Base-by-base conservation (phyloP, 2,113 vertebrate species). In the Melanostigma gelatinosum region DNA sequence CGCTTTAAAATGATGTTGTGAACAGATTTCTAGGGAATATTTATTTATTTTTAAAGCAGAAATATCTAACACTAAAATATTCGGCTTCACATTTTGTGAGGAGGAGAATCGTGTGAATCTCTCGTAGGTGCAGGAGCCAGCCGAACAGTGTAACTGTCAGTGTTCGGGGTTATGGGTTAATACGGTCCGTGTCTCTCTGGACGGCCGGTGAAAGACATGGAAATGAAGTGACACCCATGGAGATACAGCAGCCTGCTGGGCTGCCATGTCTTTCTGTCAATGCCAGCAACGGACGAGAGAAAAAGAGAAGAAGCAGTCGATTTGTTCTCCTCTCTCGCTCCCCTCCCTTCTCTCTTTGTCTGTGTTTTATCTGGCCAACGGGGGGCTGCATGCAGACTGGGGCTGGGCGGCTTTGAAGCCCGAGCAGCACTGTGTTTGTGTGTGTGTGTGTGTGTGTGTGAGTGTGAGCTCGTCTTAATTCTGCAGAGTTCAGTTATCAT, bases 161-260 rank as follows among this genome's bases (percentile, higher is more conserved):
- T 78, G 82, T 83, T 42, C 1, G 69, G 75, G 92, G 88, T 86
- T 85, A 86, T 83, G 88, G 92, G 93, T 94, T 94, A 92, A 93
- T 91, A 75, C n/a, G 72, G 32, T 62, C 63, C 32, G 1, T 70
- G 90, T 89, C 86, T 91, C 81, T 83, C 69, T 89, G 90, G 91
- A 91, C 83, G 71, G 71, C 70, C 36, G 67, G 80, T 84, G 89
- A 92, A 90, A 90, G 87, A 91, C 91, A 89, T 84, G 87, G 89
- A 93, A 89, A 91, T 91, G 87, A 91, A 92, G 87, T 88, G 91
- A 92, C 89, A 89, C 89, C 92, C 89, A 85, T 85, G 88, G 89
- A 90, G 91, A 79, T 88, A 88, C 89, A 91, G 90, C 85, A 82
- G 84, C 93, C 92, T 78, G 90, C 92, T 93, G 91, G 52, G 89